Evolutionary conservation across 1,140 invertebrate species (phyloP).

Genomic region (Ruditapes philippinarum): DNA sequence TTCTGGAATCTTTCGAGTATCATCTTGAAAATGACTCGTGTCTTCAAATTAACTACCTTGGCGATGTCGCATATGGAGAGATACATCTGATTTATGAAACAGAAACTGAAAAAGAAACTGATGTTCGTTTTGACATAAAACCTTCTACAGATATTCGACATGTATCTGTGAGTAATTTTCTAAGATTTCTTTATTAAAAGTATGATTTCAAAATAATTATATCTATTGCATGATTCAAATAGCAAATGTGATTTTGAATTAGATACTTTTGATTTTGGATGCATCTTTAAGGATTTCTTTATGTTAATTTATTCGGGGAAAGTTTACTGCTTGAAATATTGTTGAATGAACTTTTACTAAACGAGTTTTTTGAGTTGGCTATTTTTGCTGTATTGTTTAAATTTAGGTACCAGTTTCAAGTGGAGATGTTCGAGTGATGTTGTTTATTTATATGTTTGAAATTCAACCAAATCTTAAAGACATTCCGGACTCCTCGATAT

Average conservation of each 20-base stretch:
- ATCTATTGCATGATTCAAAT: too few species aligned
- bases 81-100: background rate
- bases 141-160: background rate
- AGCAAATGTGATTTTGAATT: too few species aligned
- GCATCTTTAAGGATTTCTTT: too few species aligned
- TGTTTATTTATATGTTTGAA: constrained; percentile 19
- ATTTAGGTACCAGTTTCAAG: constrained; percentile 19
- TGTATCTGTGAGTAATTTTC: constrained; percentile 26
- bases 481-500: constrained; percentile 1
- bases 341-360: too few species aligned
- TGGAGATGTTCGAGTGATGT: background rate
- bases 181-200: too few species aligned
- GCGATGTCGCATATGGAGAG: constrained; percentile 1
- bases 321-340: too few species aligned
- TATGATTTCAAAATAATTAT: too few species aligned
- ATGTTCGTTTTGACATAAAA: background rate
- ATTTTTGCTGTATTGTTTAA: too few species aligned
- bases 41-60: constrained; percentile 16
- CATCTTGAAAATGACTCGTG: constrained; percentile 21
- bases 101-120: background rate
- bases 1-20: constrained; percentile 39
- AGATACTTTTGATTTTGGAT: too few species aligned
- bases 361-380: too few species aligned
- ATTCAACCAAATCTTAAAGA: background rate
- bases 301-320: too few species aligned